phyloP scores from a whole-genome alignment of 2,113 vertebrate genomes.

The Lepisosteus osseus region DNA sequence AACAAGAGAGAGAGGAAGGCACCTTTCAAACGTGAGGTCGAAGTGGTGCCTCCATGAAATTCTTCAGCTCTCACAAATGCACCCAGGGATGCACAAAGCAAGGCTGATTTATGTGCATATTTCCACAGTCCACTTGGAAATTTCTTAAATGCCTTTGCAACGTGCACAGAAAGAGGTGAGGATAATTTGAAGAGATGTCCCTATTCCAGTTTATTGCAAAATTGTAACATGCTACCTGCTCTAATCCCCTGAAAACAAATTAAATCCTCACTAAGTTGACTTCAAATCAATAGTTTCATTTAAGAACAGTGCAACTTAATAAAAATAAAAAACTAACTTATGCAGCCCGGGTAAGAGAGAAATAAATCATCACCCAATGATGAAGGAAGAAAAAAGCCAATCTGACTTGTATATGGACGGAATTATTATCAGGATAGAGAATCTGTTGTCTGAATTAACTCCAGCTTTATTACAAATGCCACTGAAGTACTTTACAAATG shows the following conservation, averaged over 20 bases:
- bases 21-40: conserved; percentile 63
- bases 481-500: conserved; percentile 63
- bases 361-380: conserved; percentile 94
- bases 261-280: conserved; percentile 98
- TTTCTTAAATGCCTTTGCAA: conserved; percentile 73
- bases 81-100: conserved; percentile 54
- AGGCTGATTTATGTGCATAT: conserved; percentile 76
- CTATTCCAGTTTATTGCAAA: conserved; percentile 85
- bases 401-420: conserved; percentile 95
- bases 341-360: conserved; percentile 90
- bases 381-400: conserved; percentile 78
- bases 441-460: conserved; percentile 76
- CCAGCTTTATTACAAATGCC: conserved; percentile 65
- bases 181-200: conserved; percentile 69
- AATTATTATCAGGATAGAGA: conserved; percentile 62
- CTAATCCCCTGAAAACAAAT: conserved; percentile 99
- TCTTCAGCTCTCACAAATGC: background rate
- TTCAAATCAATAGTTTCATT: conserved; percentile 99
- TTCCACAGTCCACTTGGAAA: conserved; percentile 76
- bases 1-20: conserved; percentile 11
- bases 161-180: conserved; percentile 51
- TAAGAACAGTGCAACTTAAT: conserved; percentile 94
- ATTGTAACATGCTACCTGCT: conserved; percentile 95
- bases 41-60: background rate
- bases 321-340: conserved; percentile 98